Base-by-base conservation (phyloP, 1,140 invertebrate genomes). In the Drosophila burlai region DNA sequence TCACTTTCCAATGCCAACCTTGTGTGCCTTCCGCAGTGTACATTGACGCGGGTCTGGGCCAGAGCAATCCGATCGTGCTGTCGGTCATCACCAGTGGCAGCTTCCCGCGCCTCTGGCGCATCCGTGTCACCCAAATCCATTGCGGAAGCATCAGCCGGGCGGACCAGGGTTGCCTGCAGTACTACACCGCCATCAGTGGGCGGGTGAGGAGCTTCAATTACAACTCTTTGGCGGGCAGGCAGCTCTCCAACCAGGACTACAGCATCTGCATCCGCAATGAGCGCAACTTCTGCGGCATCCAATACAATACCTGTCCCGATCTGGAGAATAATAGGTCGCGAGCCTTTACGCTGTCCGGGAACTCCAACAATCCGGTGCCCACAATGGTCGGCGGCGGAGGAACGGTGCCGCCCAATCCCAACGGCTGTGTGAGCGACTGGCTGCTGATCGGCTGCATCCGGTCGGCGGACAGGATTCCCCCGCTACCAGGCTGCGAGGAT, bases 171-270 rank as follows among this genome's bases (percentile, higher is more conserved):
- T 98, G 97, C 83, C 93, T 98, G 13, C 97, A 98, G 84, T 92
- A 92, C 54, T 97, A 97, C 81, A 97, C 95, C 0, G 96, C 97
- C 0, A 96, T 97, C 0, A 96, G 96, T 24, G 97, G 97, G 0
- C 95, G 96, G 57, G 94, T 98, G 8, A 94, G 95, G 13, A 97
- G 96, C 4, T 98, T 97, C 92, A 98, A 98, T 93, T 98, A 96
- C 82, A 96, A 97, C 68, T 94, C 96, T 0, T 93, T 93, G 0
- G 94, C 93, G 2, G 97, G 97, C 0, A 93, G 97, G n/a, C 97
- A 98, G 85, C 93, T 98, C 1, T 97, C 97, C 26, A 98, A 98
- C 93, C 97, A 98, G 89, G 97, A 98, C 86, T 98, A 98, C 92
- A 96, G 96, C 62, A 96, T 97, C 55, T 98, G 97, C 89, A 95